Evolutionary conservation across 2,113 vertebrate species (phyloP), one percentile per base, ranked within the genome.

Genomic region (Scophthalmus maximus): DNA sequence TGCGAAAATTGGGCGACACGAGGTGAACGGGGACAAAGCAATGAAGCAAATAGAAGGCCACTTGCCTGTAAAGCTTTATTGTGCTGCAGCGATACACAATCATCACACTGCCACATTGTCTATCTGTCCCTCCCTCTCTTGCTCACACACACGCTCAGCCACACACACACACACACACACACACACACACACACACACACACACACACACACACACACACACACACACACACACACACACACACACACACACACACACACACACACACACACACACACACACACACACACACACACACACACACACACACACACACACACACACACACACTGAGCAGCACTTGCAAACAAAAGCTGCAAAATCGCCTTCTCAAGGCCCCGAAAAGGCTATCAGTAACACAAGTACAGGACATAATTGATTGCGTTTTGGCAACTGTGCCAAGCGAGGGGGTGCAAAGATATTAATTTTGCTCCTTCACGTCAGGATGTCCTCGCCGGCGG

Each of bases 61-160:
- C 59, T 68, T 80, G 69, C 47, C 46, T 73, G 81, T 82, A 75
- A 59, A 76, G 78, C 84, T 82, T 59, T 51, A 77, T 83, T 84
- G 60, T 82, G 76, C 56, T 75, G 75, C 75, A 62, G 57, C 36
- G 27, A 80, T 67, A 82, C 67, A 75, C 75, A 71, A 82, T 76
- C 75, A 79, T 68, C 64, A 62, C 74, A 53, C 77, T 67, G 53
- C 62, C 17, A 63, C 59, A 59, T 25, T 63, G 23, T 71, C 52
- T 30, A 17, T 65, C 44, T 47, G 46, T 55, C 61, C 68, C 81
- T 58, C 38, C 25, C 42, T 78, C 38, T 58, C 47, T 23, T 51
- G 23, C 36, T 53, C 30, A 38, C 38, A 36, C 46, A 29, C 53
- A n/a, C n/a, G n/a, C n/a, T n/a, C n/a, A n/a, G n/a, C n/a, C 76